Evolutionary conservation across 2,113 vertebrate genomes (phyloP), one percentile per base, ranked within the genome.

Genomic region (Myotis davidii): DNA sequence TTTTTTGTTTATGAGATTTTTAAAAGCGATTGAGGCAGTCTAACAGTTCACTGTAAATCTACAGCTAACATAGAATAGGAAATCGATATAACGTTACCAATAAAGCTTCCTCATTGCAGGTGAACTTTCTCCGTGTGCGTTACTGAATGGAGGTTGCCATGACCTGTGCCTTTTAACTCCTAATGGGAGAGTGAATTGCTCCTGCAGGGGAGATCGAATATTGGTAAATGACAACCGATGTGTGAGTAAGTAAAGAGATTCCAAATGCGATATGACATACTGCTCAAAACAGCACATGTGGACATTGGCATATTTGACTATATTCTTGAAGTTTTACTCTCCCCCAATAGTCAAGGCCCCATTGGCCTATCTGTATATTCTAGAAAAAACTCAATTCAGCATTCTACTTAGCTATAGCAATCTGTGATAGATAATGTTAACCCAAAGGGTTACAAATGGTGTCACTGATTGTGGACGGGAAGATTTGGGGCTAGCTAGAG

Each of bases 181-280:
- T 48, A 97, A 99, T 0, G 99, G 99, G 48, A 99, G 98, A 97
- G 99, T 99, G 92, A 99, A 99, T 96, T 99, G 99, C 96, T 99
- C 99, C 1, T 99, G 99, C 93, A 98, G 99, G 64, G 99, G 99
- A 96, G 99, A 99, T 69, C 98, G 99, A 93, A 97, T 99, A 95
- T 98, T 99, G 90, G 94, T 99, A 89, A 99, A 99, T 94, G 99
- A 99, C 98, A 99, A 99, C 99, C 99, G 99, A 99, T 99, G 99
- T 98, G 99, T 99, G 98, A 99, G 99, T 99, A 99, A 99, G 99
- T 99, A 98, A 96, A 98, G 93, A 74, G 9, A 64, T 77, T 21
- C 8, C 9, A 56, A 70, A 77, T 87, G 16, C 16, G 29, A 25
- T 59, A 29, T 45, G 56, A 13, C 39, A 34, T 42, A 23, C 3